Conservation (phyloP, 2,888 invertebrate genomes). For the Strigamia maritima region DNA sequence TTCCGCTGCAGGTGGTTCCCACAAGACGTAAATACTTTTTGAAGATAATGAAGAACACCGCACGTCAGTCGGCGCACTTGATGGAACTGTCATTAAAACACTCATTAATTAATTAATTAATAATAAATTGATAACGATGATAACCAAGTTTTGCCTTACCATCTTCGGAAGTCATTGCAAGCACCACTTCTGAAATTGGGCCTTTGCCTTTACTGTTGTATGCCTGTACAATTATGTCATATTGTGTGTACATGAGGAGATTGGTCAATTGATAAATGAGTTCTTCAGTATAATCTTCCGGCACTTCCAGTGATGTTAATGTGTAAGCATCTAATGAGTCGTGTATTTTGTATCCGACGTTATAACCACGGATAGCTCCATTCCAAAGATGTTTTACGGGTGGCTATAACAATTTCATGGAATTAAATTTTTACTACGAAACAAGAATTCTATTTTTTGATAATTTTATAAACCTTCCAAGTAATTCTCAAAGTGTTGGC, state of each 20-base stretch:
- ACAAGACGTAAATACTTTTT: conserved; percentile 30
- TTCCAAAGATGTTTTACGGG: neutral
- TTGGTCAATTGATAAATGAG: neutral
- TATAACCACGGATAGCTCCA: neutral
- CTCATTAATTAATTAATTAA: neutral
- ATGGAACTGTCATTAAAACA: neutral
- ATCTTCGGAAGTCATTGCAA: conserved; percentile 6
- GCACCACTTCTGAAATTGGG: neutral
- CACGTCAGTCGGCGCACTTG: neutral
- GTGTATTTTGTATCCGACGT: neutral
- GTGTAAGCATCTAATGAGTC: neutral
- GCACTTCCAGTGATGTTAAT: neutral
- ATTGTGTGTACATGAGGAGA: neutral
- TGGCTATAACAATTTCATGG: neutral
- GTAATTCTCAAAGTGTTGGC: neutral
- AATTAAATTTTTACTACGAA: neutral
- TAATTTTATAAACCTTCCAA: neutral
- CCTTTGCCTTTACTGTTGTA: neutral
- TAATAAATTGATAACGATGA: too few relatives aligned
- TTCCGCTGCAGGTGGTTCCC: conserved; percentile 12
- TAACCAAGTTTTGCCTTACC: neutral
- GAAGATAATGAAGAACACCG: neutral
- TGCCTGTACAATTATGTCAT: neutral
- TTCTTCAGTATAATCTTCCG: neutral
- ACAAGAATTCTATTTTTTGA: neutral